Conservation (phyloP, 2,797 vertebrate species). For the Scolopax rusticola region DNA sequence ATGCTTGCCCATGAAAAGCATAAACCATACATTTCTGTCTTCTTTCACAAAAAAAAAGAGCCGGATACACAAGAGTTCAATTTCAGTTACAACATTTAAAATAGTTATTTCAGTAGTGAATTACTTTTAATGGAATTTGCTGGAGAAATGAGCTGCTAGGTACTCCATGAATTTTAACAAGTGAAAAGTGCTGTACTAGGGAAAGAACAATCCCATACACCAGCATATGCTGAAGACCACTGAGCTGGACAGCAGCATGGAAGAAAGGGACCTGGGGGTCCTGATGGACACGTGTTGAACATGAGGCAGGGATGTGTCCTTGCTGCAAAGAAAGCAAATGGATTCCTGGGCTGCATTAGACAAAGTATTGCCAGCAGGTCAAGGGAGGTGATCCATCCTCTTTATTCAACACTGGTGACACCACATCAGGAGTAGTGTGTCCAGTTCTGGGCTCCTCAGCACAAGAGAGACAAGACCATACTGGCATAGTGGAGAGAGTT, state of each 20-base stretch:
- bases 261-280: not conserved
- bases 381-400: not conserved
- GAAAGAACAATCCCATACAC: not conserved
- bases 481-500: not conserved
- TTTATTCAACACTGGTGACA: not conserved
- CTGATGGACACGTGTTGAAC: not conserved
- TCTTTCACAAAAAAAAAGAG: not conserved
- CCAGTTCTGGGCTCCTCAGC: not conserved
- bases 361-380: not conserved
- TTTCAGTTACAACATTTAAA: not conserved
- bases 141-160: not conserved
- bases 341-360: not conserved
- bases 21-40: not conserved
- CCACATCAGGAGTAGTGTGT: not conserved
- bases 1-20: not conserved
- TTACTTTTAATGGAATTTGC: not conserved
- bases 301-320: not conserved
- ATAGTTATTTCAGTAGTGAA: not conserved
- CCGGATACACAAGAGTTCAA: not conserved
- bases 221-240: not conserved
- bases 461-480: fast-evolving
- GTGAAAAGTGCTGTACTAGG: not conserved
- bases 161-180: not conserved
- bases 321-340: not conserved
- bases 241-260: not conserved